Conservation (phyloP, 2,888 invertebrate genomes). For the Trachelus troglodyta region DNA sequence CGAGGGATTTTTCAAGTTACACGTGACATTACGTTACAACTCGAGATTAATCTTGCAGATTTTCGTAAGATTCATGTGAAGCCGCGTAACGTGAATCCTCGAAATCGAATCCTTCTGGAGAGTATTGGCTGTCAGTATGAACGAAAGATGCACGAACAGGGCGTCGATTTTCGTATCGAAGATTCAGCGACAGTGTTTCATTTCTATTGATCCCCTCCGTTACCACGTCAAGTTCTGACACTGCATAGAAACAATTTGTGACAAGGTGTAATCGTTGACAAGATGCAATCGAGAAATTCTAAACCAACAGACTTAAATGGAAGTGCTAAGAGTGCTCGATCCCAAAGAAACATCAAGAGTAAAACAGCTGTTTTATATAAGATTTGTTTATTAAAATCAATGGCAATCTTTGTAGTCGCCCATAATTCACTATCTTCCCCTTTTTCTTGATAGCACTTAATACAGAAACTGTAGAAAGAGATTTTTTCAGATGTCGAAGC, state of each 20-base stretch:
- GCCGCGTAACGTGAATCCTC: conserved; percentile 56
- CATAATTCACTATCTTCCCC: not conserved
- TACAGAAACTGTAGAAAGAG: not conserved
- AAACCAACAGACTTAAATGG: not conserved
- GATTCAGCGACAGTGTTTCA: conserved; percentile 51
- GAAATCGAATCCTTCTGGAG: conserved; percentile 54
- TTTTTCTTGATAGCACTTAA: not conserved
- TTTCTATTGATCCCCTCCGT: conserved; percentile 36
- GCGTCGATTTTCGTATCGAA: conserved; percentile 62
- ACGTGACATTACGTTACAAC: not conserved
- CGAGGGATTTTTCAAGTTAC: not conserved
- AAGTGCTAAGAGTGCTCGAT: not conserved
- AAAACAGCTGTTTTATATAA: not conserved
- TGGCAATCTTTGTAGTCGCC: not conserved
- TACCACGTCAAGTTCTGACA: not conserved
- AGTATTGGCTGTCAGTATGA: conserved; percentile 58
- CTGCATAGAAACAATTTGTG: not conserved
- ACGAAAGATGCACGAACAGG: conserved; percentile 54
- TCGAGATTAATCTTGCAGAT: conserved; percentile 28
- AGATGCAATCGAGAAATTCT: not conserved
- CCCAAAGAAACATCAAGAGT: not conserved
- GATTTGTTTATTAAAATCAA: not conserved
- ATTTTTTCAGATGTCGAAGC: not conserved
- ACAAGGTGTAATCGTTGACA: not conserved
- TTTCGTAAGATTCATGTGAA: conserved; percentile 60